Evolutionary conservation across 2,113 vertebrate species (phyloP).

Genomic region (Corythoichthys haematopterus): DNA sequence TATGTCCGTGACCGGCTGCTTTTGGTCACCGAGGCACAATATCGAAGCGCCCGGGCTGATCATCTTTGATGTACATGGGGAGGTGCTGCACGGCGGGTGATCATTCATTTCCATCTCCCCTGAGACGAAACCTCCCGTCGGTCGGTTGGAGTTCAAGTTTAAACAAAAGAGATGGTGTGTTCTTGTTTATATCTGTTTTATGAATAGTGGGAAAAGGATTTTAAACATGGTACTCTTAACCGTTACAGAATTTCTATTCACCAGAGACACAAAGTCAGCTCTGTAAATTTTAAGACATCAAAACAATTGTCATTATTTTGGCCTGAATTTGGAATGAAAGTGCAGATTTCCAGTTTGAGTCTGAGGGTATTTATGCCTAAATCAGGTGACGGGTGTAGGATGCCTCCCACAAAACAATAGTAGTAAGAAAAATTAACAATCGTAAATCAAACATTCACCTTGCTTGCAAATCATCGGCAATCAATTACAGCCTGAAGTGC

Average conservation of each 20-base stretch:
- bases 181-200: conserved; percentile 30
- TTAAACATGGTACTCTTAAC: conserved; percentile 9
- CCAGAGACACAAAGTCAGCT: too few relatives aligned
- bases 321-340: too few relatives aligned
- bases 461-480: neutral
- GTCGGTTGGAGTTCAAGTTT: conserved; percentile 62
- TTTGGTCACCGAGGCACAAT: conserved; percentile 42
- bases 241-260: neutral
- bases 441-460: neutral
- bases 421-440: too few relatives aligned
- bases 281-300: too few relatives aligned
- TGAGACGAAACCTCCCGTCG: conserved; percentile 52
- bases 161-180: conserved; percentile 49
- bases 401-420: too few relatives aligned
- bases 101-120: conserved; percentile 20
- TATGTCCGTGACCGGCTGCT: conserved; percentile 64
- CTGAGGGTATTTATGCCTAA: too few relatives aligned
- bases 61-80: conserved; percentile 61
- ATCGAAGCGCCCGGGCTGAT: conserved; percentile 50
- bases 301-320: too few relatives aligned
- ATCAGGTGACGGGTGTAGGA: too few relatives aligned
- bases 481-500: too few relatives aligned
- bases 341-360: too few relatives aligned
- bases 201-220: conserved; percentile 26
- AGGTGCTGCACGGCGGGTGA: conserved; percentile 25